Percentiles rank a stretch among this genome's conserved stretches.
These are phyloP conservation scores for Magallana angulata DNA, from an alignment of 1,140 invertebrate genomes.

Conservation along the genomic window DNA sequence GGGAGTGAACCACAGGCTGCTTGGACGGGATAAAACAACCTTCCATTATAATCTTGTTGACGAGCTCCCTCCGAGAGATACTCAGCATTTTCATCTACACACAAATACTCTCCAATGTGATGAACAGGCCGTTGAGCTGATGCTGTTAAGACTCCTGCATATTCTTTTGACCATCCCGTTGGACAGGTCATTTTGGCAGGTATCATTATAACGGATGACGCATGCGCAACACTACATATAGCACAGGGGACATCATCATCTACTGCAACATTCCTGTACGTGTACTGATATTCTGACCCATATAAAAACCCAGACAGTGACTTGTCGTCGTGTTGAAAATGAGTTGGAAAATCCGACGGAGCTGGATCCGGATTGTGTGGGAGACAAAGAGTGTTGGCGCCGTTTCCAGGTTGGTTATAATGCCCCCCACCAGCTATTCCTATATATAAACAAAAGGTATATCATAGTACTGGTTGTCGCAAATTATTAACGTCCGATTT, in stretches of 20 bases:
- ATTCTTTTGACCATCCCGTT: neutral
- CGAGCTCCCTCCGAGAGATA: neutral
- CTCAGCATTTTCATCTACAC: neutral
- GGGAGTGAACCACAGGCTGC: slow-evolving; percentile 36
- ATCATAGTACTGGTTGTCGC: no score
- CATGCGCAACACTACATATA: neutral
- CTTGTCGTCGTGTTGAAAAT: no score
- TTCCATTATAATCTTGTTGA: neutral
- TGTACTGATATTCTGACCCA: slow-evolving; percentile 46
- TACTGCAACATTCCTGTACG: neutral
- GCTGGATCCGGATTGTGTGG: slow-evolving; percentile 41
- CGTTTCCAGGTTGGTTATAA: neutral
- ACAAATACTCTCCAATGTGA: neutral
- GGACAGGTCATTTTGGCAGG: neutral
- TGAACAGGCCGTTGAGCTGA: no score
- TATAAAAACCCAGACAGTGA: neutral
- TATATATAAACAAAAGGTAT: neutral
- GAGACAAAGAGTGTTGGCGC: slow-evolving; percentile 34
- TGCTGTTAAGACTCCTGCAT: neutral
- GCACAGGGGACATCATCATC: slow-evolving; percentile 49
- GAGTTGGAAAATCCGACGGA: neutral
- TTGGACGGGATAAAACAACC: slow-evolving; percentile 42
- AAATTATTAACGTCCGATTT: neutral
- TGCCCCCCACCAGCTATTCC: slow-evolving; percentile 9
- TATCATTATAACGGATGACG: slow-evolving; percentile 22